Percentiles rank a stretch among this genome's conserved stretches.
phyloP scores from a whole-genome alignment of 2,797 vertebrate genomes.

The Acropternis orthonyx region DNA sequence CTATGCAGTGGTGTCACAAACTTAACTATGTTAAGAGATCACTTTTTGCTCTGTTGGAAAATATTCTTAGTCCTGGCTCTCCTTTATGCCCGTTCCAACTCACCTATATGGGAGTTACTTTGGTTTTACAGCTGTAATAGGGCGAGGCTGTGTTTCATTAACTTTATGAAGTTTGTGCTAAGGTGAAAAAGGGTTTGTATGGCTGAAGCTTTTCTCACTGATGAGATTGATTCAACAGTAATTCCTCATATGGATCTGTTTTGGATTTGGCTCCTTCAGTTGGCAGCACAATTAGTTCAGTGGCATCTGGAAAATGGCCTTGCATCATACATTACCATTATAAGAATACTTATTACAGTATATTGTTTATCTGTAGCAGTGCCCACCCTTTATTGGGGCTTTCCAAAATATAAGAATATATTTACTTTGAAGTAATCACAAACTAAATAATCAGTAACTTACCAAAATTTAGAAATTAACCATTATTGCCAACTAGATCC shows the following conservation, averaged over 20 bases:
- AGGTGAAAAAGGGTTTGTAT: neutral
- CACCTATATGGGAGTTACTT: neutral
- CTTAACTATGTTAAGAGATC: neutral
- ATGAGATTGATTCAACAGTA: conserved; percentile 33
- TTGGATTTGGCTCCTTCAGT: conserved; percentile 37
- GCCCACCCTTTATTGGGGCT: neutral
- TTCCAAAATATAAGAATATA: neutral
- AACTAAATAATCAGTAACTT: conserved; percentile 28
- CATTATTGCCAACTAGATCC: conserved; percentile 2
- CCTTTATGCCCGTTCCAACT: neutral
- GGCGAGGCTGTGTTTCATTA: neutral
- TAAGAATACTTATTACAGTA: conserved; percentile 14
- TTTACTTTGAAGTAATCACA: conserved; percentile 28
- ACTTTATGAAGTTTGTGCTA: neutral
- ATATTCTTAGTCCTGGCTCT: neutral
- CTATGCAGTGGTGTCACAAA: neutral
- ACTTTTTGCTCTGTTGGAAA: neutral
- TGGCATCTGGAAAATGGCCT: conserved; percentile 42
- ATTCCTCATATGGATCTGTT: conserved; percentile 33
- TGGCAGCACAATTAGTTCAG: conserved; percentile 60
- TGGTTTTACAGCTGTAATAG: neutral
- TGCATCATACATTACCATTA: conserved; percentile 4
- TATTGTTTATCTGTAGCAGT: conserved; percentile 16
- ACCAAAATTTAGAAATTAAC: conserved; percentile 32
- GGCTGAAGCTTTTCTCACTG: conserved; percentile 9